phyloP scores from a whole-genome alignment of 2,888 invertebrate species.

The Dysmachus trigonus region DNA sequence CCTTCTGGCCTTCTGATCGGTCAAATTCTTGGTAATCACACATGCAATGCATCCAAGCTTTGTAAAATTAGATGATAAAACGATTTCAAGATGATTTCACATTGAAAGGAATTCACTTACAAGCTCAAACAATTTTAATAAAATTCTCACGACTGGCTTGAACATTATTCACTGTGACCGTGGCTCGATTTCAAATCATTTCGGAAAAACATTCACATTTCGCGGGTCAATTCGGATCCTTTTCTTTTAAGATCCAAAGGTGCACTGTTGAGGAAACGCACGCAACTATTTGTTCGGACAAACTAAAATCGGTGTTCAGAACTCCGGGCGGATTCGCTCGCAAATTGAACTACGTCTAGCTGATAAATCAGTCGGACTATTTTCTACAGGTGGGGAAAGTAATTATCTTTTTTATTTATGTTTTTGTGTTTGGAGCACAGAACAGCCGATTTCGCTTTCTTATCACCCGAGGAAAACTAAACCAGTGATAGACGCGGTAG shows the following conservation, averaged over 20 bases:
- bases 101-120: slow-evolving; percentile 46
- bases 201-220: background rate
- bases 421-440: background rate
- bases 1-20: slow-evolving; percentile 52
- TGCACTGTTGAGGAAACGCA: background rate
- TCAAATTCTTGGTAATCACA: slow-evolving; percentile 50
- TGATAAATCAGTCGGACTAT: background rate
- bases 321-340: background rate
- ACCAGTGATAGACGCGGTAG: background rate
- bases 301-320: background rate
- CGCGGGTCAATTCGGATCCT: background rate
- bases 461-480: background rate
- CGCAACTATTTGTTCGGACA: background rate
- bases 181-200: background rate
- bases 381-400: slow-evolving; percentile 15
- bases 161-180: slow-evolving; percentile 40
- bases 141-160: slow-evolving; percentile 48
- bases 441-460: background rate
- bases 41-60: slow-evolving; percentile 53
- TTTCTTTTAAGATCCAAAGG: background rate
- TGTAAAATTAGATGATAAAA: background rate
- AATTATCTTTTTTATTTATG: slow-evolving; percentile 1
- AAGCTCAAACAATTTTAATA: slow-evolving; percentile 51
- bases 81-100: background rate
- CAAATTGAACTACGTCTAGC: background rate